Evolutionary conservation across 2,888 invertebrate genomes (phyloP), one percentile per base, ranked within the genome.

Genomic region (Cryptocephalus primarius): DNA sequence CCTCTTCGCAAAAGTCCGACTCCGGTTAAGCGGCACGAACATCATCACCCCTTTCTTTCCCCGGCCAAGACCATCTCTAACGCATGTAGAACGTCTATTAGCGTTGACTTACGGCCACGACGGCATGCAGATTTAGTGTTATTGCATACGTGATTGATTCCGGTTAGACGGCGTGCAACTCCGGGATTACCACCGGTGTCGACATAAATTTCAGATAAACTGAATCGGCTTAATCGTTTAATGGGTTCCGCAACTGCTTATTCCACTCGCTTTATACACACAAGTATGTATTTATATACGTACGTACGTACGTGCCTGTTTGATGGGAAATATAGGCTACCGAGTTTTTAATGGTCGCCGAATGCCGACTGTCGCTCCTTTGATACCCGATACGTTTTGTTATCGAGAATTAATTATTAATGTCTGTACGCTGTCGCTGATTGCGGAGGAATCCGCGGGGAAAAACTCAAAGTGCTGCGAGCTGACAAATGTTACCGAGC

Each of bases 101-200:
- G 50, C 46, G 48, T 46, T 40, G 46, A 50, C 33, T 46, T 47
- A 50, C 61, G 63, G 53, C 59, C 63, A 64, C 63, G 61, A 62
- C 56, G 56, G 48, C 65, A 67, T 67, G 66, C 66, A 67, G 66
- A 68, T 67, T 67, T 67, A 67, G 60, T 67, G 66, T 68, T 68
- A 68, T 66, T 64, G 67, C 65, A 56, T 53, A 55, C 57, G 63
- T 68, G 67, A 68, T 68, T 67, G 68, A 68, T 68, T 64, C 55
- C 54, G 51, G 50, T 54, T 49, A 50, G 56, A 50, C 55, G 48
- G 43, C 55, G 53, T 52, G 55, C 60, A 57, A 60, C 55, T 55
- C 52, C 52, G 55, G 60, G 59, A 60, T 61, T 61, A 61, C 60
- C 55, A 56, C 58, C 59, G 59, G 57, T 56, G 56, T 53, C 54